Evolutionary conservation across 2,888 invertebrate genomes (phyloP).

Genomic region (Stegana nigrithorax): DNA sequence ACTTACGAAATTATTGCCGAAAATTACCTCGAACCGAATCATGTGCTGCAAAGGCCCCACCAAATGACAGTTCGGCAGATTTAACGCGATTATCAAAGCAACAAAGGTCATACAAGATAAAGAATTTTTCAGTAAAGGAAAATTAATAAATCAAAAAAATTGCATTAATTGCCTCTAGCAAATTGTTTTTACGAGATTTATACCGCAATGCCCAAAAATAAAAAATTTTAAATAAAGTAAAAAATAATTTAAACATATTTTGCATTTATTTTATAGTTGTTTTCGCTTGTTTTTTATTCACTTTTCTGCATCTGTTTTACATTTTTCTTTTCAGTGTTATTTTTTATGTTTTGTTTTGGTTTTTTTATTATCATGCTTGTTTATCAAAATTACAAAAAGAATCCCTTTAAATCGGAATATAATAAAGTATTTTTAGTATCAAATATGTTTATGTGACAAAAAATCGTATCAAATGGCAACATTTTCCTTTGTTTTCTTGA

Average conservation of each 20-base stretch:
- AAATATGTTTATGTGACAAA: slow-evolving; percentile 46
- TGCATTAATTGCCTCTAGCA: background rate
- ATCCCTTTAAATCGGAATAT: slow-evolving; percentile 58
- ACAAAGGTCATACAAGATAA: slow-evolving; percentile 31
- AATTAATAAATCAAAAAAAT: background rate
- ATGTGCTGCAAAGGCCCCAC: too few relatives aligned
- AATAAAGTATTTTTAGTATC: slow-evolving; percentile 41
- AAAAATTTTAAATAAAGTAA: background rate
- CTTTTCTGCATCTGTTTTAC: slow-evolving; percentile 1
- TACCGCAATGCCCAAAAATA: too few relatives aligned
- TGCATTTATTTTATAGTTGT: background rate
- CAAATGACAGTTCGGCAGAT: too few relatives aligned
- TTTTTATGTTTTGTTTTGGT: slow-evolving; percentile 23
- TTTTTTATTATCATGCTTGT: slow-evolving; percentile 44
- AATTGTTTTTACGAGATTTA: slow-evolving; percentile 10
- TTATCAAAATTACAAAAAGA: slow-evolving; percentile 59
- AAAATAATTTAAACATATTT: background rate
- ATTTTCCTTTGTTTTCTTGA: slow-evolving; percentile 42
- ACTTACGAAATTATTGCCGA: too few relatives aligned
- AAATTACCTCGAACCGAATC: too few relatives aligned
- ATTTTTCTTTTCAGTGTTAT: slow-evolving; percentile 15
- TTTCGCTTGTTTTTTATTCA: slow-evolving; percentile 9
- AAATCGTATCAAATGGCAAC: slow-evolving; percentile 59
- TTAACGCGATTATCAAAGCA: too few relatives aligned
- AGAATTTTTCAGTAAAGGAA: slow-evolving; percentile 7